Conservation (phyloP, 2,888 invertebrate species). For the Drosophila multiciliata region DNA sequence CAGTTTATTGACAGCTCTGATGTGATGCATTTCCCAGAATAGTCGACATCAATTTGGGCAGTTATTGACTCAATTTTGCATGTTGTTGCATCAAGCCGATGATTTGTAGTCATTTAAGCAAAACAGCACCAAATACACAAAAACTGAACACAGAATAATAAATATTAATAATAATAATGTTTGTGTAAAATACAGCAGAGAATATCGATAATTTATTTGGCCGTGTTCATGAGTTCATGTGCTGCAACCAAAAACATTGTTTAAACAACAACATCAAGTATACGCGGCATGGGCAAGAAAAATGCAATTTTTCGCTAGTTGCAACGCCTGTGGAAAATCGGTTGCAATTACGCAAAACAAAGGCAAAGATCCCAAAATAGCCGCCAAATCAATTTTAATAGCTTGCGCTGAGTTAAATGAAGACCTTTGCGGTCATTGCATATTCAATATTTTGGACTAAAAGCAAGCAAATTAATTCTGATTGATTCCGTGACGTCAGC, state of each 20-base stretch:
- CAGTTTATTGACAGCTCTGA: constrained; percentile 26
- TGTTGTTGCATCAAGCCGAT: constrained; percentile 52
- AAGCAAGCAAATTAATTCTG: neutral
- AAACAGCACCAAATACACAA: constrained; percentile 46
- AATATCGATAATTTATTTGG: constrained; percentile 51
- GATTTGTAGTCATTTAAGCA: constrained; percentile 68
- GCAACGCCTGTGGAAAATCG: constrained; percentile 25
- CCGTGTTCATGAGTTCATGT: constrained; percentile 45
- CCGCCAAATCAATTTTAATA: constrained; percentile 39
- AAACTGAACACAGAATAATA: constrained; percentile 18
- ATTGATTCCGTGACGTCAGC: constrained; percentile 41
- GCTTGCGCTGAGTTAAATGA: constrained; percentile 3
- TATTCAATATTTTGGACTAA: neutral
- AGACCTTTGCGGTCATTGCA: constrained; percentile 1
- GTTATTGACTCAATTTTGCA: constrained; percentile 73
- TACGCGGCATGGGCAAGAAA: constrained; percentile 59
- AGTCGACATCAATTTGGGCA: constrained; percentile 48
- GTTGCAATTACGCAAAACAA: constrained; percentile 33
- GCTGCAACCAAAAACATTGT: constrained; percentile 53
- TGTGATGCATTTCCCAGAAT: constrained; percentile 15
- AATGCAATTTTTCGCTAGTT: constrained; percentile 48
- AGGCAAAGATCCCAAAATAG: constrained; percentile 17
- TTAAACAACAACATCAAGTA: constrained; percentile 62
- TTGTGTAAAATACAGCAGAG: constrained; percentile 47
- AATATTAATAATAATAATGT: neutral